phyloP scores from a whole-genome alignment of 2,888 invertebrate species.

The Octonoba sinensis region DNA sequence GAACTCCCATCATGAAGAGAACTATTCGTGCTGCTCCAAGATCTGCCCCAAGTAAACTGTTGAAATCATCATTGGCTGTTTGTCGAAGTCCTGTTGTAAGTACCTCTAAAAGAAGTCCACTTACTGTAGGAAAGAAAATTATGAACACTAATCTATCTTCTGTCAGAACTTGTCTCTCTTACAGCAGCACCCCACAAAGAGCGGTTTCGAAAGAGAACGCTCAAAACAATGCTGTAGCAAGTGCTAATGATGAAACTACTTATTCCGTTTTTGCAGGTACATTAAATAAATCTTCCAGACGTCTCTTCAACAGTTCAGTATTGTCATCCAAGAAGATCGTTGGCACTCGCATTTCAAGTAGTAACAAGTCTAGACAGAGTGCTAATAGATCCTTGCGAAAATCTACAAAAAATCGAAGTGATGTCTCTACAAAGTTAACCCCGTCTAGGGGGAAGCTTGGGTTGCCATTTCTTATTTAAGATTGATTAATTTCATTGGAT shows the following conservation, averaged over 20 bases:
- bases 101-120: neutral
- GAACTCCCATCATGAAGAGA: slow-evolving; percentile 26
- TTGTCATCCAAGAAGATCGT: slow-evolving; percentile 27
- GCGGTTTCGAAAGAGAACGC: slow-evolving; percentile 25
- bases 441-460: slow-evolving; percentile 52
- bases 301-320: slow-evolving; percentile 34
- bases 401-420: slow-evolving; percentile 17
- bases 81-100: slow-evolving; percentile 15
- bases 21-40: slow-evolving; percentile 10
- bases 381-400: neutral
- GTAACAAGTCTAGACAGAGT: neutral
- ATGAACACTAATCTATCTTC: too few species aligned
- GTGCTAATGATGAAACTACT: slow-evolving; percentile 25
- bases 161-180: neutral
- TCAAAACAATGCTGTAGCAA: neutral
- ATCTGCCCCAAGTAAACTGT: slow-evolving; percentile 49
- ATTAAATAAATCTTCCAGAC: slow-evolving; percentile 22
- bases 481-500: too few species aligned
- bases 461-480: slow-evolving; percentile 9
- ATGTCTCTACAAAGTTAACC: slow-evolving; percentile 19
- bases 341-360: slow-evolving; percentile 23
- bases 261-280: slow-evolving; percentile 44
- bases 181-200: neutral
- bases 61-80: slow-evolving; percentile 19
- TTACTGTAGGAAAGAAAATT: neutral